Conservation (phyloP, 2,797 vertebrate genomes). For the Dipus sagitta region DNA sequence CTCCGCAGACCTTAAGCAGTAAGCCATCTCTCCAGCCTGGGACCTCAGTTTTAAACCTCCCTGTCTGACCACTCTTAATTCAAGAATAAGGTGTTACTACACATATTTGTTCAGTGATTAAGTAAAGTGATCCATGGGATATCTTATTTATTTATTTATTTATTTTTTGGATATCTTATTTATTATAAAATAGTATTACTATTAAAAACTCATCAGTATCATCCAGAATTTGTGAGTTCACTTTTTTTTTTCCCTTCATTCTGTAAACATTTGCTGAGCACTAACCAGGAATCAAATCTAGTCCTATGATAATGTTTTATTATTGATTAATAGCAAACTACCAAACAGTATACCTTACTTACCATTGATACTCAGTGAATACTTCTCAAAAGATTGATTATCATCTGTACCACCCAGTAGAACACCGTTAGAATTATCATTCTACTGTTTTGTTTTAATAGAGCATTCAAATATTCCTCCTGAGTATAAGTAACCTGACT, state of each 20-base stretch:
- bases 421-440: not conserved
- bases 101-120: not conserved
- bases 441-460: conserved; percentile 43
- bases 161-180: not conserved
- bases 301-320: not conserved
- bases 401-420: not conserved
- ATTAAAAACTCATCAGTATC: not conserved
- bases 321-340: not conserved
- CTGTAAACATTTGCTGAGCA: not conserved
- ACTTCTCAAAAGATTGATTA: not conserved
- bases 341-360: not conserved
- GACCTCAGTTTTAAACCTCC: not conserved
- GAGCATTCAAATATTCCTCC: not conserved
- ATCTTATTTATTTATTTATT: not conserved
- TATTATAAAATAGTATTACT: not conserved
- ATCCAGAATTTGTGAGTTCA: not conserved
- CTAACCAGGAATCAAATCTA: not conserved
- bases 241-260: not conserved
- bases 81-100: not conserved
- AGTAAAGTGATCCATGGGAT: not conserved
- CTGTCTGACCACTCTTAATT: not conserved
- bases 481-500: not conserved
- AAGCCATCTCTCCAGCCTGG: too few species aligned
- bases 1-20: too few species aligned
- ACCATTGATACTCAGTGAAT: not conserved